Evolutionary conservation across 2,113 vertebrate species (phyloP).

Genomic region (Herpailurus yagouaroundi): DNA sequence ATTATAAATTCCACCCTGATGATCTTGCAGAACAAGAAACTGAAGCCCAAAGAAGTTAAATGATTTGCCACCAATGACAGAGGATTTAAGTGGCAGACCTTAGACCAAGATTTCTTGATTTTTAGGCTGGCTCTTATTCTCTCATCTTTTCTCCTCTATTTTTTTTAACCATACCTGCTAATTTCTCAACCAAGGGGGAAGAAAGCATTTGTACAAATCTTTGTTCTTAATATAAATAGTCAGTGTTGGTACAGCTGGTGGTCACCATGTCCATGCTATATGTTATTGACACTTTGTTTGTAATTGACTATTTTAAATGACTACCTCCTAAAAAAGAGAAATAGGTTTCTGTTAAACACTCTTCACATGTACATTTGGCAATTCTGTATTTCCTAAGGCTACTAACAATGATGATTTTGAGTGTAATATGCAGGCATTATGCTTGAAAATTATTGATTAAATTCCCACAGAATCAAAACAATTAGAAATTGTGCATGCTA

Average conservation of each 20-base stretch:
- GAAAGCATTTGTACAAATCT: conserved; percentile 43
- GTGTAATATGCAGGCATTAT: not conserved
- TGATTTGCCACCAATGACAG: not conserved
- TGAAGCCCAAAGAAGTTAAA: not conserved
- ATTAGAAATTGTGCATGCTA: conserved; percentile 25
- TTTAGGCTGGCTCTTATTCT: not conserved
- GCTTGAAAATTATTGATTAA: conserved; percentile 19
- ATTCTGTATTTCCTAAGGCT: not conserved
- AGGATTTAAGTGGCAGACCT: not conserved
- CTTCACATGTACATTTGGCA: not conserved
- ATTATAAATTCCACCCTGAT: not conserved
- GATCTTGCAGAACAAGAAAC: not conserved
- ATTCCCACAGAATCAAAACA: not conserved
- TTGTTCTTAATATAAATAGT: conserved; percentile 63
- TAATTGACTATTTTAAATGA: conserved; percentile 53
- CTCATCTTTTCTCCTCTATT: not conserved
- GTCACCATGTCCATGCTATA: not conserved
- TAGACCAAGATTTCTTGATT: not conserved
- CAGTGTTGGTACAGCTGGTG: conserved; percentile 58
- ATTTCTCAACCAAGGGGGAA: not conserved
- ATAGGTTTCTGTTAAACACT: not conserved
- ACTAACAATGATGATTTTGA: not conserved
- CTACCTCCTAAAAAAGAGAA: conserved; percentile 24
- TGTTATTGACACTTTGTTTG: conserved; percentile 46
- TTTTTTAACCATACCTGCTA: not conserved